Percentiles rank a stretch among this genome's conserved stretches.
phyloP scores from a whole-genome alignment of 2,888 invertebrate species.

The Acanthosoma haemorrhoidale region DNA sequence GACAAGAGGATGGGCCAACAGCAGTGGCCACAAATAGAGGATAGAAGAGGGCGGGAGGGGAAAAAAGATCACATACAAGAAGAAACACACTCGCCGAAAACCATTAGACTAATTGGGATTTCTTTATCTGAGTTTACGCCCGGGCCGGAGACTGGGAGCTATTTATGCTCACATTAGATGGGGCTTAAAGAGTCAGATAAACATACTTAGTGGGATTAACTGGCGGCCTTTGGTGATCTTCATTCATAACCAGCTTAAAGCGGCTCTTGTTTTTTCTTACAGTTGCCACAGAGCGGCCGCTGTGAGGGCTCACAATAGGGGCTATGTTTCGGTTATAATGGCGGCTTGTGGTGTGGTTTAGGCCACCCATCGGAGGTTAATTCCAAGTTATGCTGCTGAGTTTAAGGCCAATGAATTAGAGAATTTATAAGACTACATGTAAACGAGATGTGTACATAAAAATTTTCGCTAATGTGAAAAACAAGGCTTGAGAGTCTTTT shows the following conservation, averaged over 20 bases:
- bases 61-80: constrained; percentile 12
- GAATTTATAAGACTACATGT: too few relatives aligned
- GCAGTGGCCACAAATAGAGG: neutral
- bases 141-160: neutral
- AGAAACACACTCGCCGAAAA: constrained; percentile 12
- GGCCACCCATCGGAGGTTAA: too few relatives aligned
- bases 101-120: constrained; percentile 10
- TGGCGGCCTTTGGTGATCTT: constrained; percentile 8
- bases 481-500: too few relatives aligned
- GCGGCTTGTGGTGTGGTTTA: too few relatives aligned
- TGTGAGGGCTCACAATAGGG: neutral
- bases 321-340: neutral
- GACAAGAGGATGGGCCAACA: neutral
- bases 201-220: constrained; percentile 12
- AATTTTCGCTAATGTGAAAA: too few relatives aligned
- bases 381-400: too few relatives aligned
- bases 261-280: neutral
- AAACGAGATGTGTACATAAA: too few relatives aligned
- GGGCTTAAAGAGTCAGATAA: constrained; percentile 2
- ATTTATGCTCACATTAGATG: constrained; percentile 8
- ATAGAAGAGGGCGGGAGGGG: neutral
- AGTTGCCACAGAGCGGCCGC: neutral
- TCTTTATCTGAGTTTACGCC: constrained; percentile 13
- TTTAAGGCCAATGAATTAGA: too few relatives aligned
- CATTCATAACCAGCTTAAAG: constrained; percentile 3